phyloP scores from a whole-genome alignment of 2,797 vertebrate species.

The Mormyrus hasselquistii region DNA sequence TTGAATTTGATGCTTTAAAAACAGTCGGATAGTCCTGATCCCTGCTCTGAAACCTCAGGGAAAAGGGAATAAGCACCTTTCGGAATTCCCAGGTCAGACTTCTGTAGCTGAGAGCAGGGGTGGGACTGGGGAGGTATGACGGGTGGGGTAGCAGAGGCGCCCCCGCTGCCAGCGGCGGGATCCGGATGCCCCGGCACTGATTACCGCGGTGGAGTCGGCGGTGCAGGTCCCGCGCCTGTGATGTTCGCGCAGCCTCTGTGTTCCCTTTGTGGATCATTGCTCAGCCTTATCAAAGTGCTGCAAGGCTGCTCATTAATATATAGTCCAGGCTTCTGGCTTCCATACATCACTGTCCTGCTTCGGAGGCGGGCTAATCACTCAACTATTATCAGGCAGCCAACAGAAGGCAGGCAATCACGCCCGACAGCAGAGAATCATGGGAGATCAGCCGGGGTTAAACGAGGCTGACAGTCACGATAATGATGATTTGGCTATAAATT shows the following conservation, averaged over 20 bases:
- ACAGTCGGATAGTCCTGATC: neutral
- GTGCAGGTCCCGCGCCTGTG: conserved; percentile 13
- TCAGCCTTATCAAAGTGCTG: conserved; percentile 76
- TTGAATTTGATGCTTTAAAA: neutral
- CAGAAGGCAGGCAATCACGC: conserved; percentile 79
- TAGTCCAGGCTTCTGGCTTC: conserved; percentile 66
- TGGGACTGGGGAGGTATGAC: neutral
- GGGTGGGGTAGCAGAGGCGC: neutral
- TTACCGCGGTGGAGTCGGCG: conserved; percentile 12
- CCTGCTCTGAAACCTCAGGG: neutral
- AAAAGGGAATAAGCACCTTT: neutral
- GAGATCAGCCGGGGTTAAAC: conserved; percentile 78
- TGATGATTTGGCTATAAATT: conserved; percentile 84
- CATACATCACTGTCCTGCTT: conserved; percentile 82
- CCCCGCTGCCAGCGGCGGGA: neutral
- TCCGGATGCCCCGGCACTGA: conserved; percentile 34
- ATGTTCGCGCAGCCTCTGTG: conserved; percentile 60
- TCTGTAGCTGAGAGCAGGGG: neutral
- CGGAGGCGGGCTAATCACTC: conserved; percentile 77
- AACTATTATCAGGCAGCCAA: conserved; percentile 77
- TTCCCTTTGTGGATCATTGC: conserved; percentile 70
- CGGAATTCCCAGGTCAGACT: neutral
- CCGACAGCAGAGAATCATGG: conserved; percentile 77
- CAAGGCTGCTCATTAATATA: conserved; percentile 84
- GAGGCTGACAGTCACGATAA: conserved; percentile 79